Evolutionary conservation across 1,140 invertebrate species (phyloP).

Genomic region (roundworm (Caenorhabditis elegans)): WBcel235 BX284606.5:7998501-7999000

Average conservation of each 20-base stretch:
- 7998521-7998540: too few relatives aligned
- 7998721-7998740: conserved; percentile 8
- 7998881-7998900: conserved; percentile 20
- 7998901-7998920: conserved; percentile 13
- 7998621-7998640: conserved; percentile 3
- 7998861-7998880: conserved; percentile 21
- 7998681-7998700: conserved; percentile 10
- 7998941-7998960: not conserved
- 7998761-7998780: conserved; percentile 15
- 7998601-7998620: not conserved
- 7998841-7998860: conserved; percentile 17
- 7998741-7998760: not conserved
- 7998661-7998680: conserved; percentile 7
- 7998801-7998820: not conserved
- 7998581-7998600: too few relatives aligned
- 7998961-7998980: not conserved
- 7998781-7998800: not conserved
- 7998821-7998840: not conserved
- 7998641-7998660: conserved; percentile 22
- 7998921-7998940: not conserved
- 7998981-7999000: not conserved
- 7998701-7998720: not conserved
- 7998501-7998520: too few relatives aligned
- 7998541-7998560: too few relatives aligned
- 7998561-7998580: too few relatives aligned